phyloP scores from a whole-genome alignment of 2,113 vertebrate genomes.

The Stegostoma tigrinum region DNA sequence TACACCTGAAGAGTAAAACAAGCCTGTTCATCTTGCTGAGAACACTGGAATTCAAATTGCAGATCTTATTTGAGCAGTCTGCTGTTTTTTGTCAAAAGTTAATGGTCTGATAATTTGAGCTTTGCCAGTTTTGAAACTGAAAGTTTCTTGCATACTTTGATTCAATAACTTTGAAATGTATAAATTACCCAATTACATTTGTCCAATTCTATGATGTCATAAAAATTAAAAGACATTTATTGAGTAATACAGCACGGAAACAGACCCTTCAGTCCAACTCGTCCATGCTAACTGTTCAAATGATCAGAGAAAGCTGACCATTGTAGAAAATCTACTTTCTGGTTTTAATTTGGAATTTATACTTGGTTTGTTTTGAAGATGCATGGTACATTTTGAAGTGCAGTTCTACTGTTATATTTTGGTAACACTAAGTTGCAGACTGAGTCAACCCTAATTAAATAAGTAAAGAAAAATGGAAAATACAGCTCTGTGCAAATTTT shows the following conservation, averaged over 20 bases:
- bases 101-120: neutral
- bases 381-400: slow-evolving; percentile 36
- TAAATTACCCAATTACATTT: neutral
- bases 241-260: too few relatives aligned
- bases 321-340: neutral
- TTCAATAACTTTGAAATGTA: neutral
- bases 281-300: too few relatives aligned
- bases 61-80: neutral
- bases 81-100: neutral
- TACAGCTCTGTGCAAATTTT: slow-evolving; percentile 22
- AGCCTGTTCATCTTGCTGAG: neutral
- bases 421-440: slow-evolving; percentile 21
- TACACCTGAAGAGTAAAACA: neutral
- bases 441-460: neutral
- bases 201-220: neutral
- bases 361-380: neutral
- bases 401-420: slow-evolving; percentile 35
- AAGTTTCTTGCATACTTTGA: slow-evolving; percentile 2
- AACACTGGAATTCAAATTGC: neutral
- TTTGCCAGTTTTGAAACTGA: slow-evolving; percentile 17
- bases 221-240: neutral
- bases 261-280: too few relatives aligned
- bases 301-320: neutral
- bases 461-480: slow-evolving; percentile 29
- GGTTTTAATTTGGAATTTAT: slow-evolving; percentile 2